Conservation (phyloP, 2,113 vertebrate genomes). For the Climacteris rufus region DNA sequence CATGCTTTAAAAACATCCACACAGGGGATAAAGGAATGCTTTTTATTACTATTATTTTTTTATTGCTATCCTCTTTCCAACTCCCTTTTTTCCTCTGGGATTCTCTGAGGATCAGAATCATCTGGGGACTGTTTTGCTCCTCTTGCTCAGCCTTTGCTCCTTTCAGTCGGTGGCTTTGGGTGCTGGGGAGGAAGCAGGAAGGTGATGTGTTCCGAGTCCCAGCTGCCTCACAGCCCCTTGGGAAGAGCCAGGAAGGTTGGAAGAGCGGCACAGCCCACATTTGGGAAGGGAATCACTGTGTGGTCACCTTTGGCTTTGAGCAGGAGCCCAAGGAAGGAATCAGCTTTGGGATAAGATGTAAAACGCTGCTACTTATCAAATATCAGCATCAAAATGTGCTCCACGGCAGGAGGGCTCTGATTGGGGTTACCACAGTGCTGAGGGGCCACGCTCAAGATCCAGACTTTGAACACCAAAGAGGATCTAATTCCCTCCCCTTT, state of each 20-base stretch:
- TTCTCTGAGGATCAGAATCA: background rate
- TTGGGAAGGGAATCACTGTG: background rate
- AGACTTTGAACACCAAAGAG: background rate
- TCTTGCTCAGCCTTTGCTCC: background rate
- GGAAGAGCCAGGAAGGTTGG: background rate
- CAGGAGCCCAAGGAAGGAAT: background rate
- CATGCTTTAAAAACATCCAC: background rate
- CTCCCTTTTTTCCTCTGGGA: background rate
- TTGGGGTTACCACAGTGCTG: fast-evolving
- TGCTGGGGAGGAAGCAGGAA: background rate
- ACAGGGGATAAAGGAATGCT: background rate
- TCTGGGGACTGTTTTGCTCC: background rate
- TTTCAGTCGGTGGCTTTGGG: background rate
- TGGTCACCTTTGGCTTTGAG: background rate
- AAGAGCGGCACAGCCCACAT: background rate
- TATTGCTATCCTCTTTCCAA: background rate
- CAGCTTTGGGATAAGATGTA: background rate
- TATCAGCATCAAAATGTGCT: fast-evolving
- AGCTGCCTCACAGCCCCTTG: background rate
- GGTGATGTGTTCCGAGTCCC: fast-evolving
- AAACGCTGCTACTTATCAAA: background rate
- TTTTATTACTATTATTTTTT: background rate
- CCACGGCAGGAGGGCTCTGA: background rate
- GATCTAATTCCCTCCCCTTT: background rate
- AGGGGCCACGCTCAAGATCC: background rate